Conservation (phyloP, 2,888 invertebrate genomes). For the Polydrusus tereticollis region DNA sequence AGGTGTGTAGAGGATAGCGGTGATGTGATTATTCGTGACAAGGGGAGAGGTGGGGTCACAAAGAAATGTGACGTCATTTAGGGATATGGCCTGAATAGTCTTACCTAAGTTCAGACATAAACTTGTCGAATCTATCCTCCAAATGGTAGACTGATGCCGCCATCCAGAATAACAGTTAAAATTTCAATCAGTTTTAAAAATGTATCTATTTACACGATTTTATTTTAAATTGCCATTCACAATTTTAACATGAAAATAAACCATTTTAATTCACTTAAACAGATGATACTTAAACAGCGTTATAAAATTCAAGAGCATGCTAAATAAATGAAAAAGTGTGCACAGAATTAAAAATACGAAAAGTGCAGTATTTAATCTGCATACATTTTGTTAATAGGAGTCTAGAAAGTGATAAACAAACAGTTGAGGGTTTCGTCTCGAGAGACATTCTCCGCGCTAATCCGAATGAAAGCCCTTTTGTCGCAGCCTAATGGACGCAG, state of each 20-base stretch:
- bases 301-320: conserved; percentile 28
- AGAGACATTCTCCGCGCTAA: conserved; percentile 62
- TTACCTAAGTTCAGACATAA: no score
- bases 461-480: conserved; percentile 66
- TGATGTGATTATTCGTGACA: no score
- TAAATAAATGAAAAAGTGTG: conserved; percentile 37
- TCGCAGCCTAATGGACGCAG: conserved; percentile 63
- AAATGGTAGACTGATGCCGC: no score
- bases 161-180: neutral
- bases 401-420: conserved; percentile 58
- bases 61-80: no score
- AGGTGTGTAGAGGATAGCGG: no score
- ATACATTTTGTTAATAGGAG: conserved; percentile 54
- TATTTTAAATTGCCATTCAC: neutral
- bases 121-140: no score
- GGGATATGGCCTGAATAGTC: no score
- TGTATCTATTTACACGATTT: neutral
- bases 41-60: no score
- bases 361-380: conserved; percentile 52
- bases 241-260: conserved; percentile 12
- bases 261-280: conserved; percentile 16
- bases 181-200: neutral
- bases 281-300: conserved; percentile 25
- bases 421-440: conserved; percentile 58
- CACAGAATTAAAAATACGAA: conserved; percentile 40